Evolutionary conservation across 2,888 invertebrate genomes (phyloP), one percentile per base, ranked within the genome.

Genomic region (Brachylomia viminalis): DNA sequence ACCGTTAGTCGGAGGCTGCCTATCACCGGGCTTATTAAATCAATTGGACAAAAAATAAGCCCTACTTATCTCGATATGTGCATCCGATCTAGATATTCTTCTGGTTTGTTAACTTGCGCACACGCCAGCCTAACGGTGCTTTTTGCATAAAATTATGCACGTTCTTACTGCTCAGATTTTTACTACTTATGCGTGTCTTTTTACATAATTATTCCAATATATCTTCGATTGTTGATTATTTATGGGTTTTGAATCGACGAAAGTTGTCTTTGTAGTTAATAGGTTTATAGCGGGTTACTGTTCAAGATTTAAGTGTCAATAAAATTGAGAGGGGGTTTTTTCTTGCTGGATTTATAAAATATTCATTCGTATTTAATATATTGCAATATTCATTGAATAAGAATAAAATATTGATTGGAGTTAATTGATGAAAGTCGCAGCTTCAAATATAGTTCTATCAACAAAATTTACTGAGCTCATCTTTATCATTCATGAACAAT

Each of bases 121-220:
- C 86, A 91, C 91, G 88, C 91, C 82, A 87, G 72, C 72, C 84
- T 91, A 93, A 93, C 93, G 92, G 93, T 76, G 75, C 75, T 81
- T 80, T 75, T 56, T 75, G 80, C 80, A 86, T 80, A 76, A 56
- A 73, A 69, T 77, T 79, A 77, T 75, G 65, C 75, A 72, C 75
- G 66, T 75, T 75, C 73, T n/a, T n/a, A n/a, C n/a, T 70, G 68
- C 70, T 80, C 33, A 64, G 52, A 49, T 79, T 82, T 79, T 84
- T 77, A 67, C 45, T 69, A 33, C 15, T 20, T 52, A 30, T 49
- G 42, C 49, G 27, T 64, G 56, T 82, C 38, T 61, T 75, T 79
- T 79, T 71, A 70, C 58, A 52, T 69, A 67, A 65, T 62, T 68
- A 70, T 75, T 64, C 27, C 45, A 77, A 80, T 72, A 61, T 77